Evolutionary conservation across 2,888 invertebrate species (phyloP), one percentile per base, ranked within the genome.

Genomic region (Apamea sordens): DNA sequence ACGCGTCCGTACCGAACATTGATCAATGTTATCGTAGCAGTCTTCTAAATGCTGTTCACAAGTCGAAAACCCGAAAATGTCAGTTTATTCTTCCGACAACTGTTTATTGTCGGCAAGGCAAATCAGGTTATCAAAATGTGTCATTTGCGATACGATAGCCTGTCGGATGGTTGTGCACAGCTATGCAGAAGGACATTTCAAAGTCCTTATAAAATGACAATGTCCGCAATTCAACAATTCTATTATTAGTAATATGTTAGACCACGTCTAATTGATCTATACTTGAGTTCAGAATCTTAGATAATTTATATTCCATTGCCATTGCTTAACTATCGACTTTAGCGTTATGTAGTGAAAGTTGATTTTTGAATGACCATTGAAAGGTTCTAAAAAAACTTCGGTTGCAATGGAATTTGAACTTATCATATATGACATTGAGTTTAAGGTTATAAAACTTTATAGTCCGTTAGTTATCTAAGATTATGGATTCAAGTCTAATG

Each of bases 241-340:
- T 61, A 68, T 73, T 73, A 41, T 71, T 86, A 76, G 61, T 63
- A 28, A 81, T 64, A 79, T 64, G 84, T 86, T 76, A 85, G 84
- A 86, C 77, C 77, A 74, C 76, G 71, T 73, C 84, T 84, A 83
- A 56, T 67, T 63, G 63, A 36, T 63, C 36, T 71, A 61, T 18
- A 21, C 18, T 36, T 71, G n/a, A 71, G 63, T 63, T 61, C 63
- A 71, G 63, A 71, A 71, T 63, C 36, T n/a, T 36, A 71, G 63
- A 21, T 63, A 11, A 53, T 36, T 24, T 24, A 32, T 24, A 36
- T 18, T 70, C 24, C 10, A 0, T 50, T 70, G 50, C 24, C 50
- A 24, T 53, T 70, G 32, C 10, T 50, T 15, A 32, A 50, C 13
- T 32, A 32, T 50, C 32, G 24, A 15, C 47, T 32, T 69, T 47